Conservation (phyloP, 2,888 invertebrate species). For the Macrophya alboannulata region DNA sequence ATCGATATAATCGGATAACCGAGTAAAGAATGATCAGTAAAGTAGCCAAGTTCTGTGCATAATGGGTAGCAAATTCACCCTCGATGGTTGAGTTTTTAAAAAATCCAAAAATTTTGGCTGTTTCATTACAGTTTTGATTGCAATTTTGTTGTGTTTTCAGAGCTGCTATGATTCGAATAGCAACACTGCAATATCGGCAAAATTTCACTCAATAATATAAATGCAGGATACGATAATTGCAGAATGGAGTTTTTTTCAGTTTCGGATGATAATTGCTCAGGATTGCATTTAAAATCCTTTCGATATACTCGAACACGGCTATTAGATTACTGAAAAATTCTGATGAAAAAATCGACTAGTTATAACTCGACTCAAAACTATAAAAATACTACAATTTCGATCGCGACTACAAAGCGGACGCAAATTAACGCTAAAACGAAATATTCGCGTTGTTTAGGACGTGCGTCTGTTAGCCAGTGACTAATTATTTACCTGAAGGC, state of each 20-base stretch:
- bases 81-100: too few relatives aligned
- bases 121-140: too few relatives aligned
- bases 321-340: not conserved
- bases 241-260: not conserved
- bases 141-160: too few relatives aligned
- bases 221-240: too few relatives aligned
- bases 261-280: not conserved
- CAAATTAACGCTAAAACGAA: not conserved
- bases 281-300: constrained; percentile 3
- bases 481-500: not conserved
- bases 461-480: not conserved
- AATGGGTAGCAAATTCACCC: too few relatives aligned
- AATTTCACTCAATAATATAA: too few relatives aligned
- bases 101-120: too few relatives aligned
- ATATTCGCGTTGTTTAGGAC: not conserved
- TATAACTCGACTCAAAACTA: not conserved
- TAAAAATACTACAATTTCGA: not conserved
- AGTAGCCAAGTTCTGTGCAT: not conserved
- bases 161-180: too few relatives aligned
- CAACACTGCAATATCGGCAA: too few relatives aligned
- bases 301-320: not conserved
- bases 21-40: not conserved
- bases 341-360: not conserved
- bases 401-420: not conserved
- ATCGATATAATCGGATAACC: not conserved